Evolutionary conservation across 1,140 invertebrate species (phyloP).

Genomic region (Drosophila ficusphila): DNA sequence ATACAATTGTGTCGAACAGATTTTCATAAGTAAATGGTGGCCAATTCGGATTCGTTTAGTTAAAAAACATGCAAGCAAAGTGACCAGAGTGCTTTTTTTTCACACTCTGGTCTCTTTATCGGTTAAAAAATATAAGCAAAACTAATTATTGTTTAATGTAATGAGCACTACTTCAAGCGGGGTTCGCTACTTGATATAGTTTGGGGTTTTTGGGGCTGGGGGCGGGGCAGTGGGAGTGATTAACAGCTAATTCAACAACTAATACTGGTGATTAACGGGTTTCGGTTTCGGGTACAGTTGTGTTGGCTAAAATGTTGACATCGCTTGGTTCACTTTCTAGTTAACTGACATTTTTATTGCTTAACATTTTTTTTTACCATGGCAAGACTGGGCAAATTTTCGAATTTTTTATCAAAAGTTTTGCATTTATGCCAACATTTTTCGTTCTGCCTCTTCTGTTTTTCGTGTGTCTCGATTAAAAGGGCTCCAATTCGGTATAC

Average conservation of each 20-base stretch:
- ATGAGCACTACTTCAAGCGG: constrained; percentile 60
- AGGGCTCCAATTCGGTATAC: constrained; percentile 29
- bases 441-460: constrained; percentile 41
- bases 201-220: neutral
- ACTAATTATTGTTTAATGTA: constrained; percentile 71
- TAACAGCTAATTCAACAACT: constrained; percentile 52
- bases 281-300: constrained; percentile 36
- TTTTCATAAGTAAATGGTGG: constrained; percentile 11
- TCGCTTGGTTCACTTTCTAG: constrained; percentile 69
- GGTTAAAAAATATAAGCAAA: constrained; percentile 67
- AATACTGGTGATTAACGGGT: constrained; percentile 50
- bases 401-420: constrained; percentile 60
- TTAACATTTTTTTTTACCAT: constrained; percentile 12
- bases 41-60: constrained; percentile 42
- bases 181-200: constrained; percentile 47
- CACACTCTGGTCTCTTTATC: constrained; percentile 6
- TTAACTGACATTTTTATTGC: constrained; percentile 12
- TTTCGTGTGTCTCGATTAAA: constrained; percentile 9
- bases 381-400: constrained; percentile 20
- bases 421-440: constrained; percentile 84
- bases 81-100: neutral
- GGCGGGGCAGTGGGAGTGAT: constrained; percentile 16
- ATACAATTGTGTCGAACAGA: constrained; percentile 34
- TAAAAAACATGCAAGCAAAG: constrained; percentile 52
- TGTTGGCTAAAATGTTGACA: constrained; percentile 84